Conservation (phyloP, 2,797 vertebrate genomes). For the Tarsius wallacei region DNA sequence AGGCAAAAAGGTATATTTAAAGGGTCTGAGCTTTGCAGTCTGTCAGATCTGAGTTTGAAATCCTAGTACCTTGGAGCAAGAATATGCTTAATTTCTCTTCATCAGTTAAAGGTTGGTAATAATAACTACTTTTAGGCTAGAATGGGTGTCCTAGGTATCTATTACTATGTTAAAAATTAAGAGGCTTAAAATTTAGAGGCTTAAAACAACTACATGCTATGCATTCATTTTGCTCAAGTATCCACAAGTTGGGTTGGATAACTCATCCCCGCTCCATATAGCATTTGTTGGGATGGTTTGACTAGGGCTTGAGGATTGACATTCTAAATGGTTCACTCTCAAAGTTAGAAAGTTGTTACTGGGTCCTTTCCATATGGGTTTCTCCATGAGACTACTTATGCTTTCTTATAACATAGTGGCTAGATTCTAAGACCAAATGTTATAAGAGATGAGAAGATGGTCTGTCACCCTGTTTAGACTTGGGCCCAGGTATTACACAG, state of each 20-base stretch:
- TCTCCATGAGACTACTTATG: background rate
- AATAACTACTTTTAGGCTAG: conserved; percentile 22
- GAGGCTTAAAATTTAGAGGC: too few species aligned
- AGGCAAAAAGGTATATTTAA: background rate
- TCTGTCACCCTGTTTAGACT: background rate
- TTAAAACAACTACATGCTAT: background rate
- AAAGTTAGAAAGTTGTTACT: background rate
- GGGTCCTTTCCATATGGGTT: background rate
- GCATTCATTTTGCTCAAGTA: background rate
- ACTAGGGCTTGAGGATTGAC: background rate
- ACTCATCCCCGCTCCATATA: background rate
- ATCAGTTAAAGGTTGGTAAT: background rate
- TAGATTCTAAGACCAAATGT: background rate
- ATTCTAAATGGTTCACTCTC: background rate
- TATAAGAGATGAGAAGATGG: background rate
- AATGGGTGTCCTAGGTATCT: background rate
- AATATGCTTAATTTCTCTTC: background rate
- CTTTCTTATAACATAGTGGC: background rate
- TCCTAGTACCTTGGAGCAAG: background rate
- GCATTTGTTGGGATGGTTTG: background rate
- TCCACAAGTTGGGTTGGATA: background rate
- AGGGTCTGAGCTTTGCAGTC: background rate
- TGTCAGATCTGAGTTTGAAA: conserved; percentile 11
- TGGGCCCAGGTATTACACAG: background rate
- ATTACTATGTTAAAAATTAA: conserved; percentile 21